These are phyloP conservation scores for Pseudopleuronectes americanus DNA, from an alignment of 2,797 vertebrate genomes.

Conservation along the genomic window DNA sequence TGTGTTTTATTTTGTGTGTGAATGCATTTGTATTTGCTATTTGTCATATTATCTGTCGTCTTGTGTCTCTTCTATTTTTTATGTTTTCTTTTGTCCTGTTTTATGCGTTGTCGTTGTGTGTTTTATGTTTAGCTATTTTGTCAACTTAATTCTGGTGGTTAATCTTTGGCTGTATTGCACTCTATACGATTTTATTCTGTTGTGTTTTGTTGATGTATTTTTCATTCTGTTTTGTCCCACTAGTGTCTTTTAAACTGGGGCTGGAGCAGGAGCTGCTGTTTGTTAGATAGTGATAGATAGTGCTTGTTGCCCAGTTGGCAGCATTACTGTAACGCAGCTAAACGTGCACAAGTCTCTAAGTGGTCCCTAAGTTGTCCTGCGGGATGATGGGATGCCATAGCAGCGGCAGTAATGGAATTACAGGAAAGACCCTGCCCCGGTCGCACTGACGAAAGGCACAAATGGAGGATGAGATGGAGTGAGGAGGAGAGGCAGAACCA, in stretches of 20 bases:
- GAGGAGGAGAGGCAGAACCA: conserved; percentile 43
- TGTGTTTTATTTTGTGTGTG: background rate
- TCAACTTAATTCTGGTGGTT: background rate
- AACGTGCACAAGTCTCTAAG: conserved; percentile 78
- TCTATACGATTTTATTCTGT: background rate
- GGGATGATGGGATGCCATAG: conserved; percentile 78
- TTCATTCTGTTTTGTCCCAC: conserved; percentile 43
- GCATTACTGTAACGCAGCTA: conserved; percentile 74
- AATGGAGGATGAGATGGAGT: conserved; percentile 70
- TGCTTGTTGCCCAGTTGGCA: conserved; percentile 77
- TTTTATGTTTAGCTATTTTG: background rate
- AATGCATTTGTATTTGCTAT: background rate
- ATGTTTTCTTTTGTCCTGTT: background rate
- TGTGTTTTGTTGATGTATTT: conserved; percentile 34
- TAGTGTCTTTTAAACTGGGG: conserved; percentile 60
- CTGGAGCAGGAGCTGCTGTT: conserved; percentile 61
- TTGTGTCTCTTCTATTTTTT: background rate
- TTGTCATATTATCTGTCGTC: background rate
- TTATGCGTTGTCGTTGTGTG: background rate
- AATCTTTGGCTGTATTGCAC: background rate
- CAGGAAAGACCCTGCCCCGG: conserved; percentile 73
- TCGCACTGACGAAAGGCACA: conserved; percentile 65
- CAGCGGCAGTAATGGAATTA: conserved; percentile 79
- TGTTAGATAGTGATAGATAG: conserved; percentile 77
- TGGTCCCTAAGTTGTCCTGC: conserved; percentile 80